Percentiles rank a stretch among this genome's conserved stretches.
Evolutionary conservation across 1,140 invertebrate genomes (phyloP).

Genomic region (Reticulitermes speratus): DNA sequence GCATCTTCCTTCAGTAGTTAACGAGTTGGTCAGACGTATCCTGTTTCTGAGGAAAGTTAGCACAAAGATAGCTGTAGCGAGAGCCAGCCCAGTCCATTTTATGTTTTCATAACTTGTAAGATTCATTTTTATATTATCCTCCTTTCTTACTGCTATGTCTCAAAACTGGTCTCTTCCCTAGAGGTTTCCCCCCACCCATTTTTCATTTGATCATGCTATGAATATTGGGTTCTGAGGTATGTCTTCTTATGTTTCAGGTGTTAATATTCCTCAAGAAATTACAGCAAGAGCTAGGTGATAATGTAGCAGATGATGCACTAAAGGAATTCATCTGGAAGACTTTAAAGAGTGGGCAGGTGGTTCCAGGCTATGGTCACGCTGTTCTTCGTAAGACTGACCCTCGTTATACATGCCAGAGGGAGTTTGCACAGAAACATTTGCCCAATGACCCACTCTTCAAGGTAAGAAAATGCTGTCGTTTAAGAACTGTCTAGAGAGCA

Average conservation of each 20-base stretch:
- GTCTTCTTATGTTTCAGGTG: conserved; percentile 53
- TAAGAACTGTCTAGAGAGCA: too few relatives aligned
- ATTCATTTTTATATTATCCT: not conserved
- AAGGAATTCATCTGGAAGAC: conserved; percentile 95
- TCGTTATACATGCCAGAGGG: conserved; percentile 85
- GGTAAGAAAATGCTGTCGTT: conserved; percentile 45
- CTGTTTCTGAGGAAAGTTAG: too few relatives aligned
- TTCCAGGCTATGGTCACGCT: conserved; percentile 96
- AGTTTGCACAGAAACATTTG: conserved; percentile 92
- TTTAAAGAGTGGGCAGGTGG: conserved; percentile 91
- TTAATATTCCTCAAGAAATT: conserved; percentile 83
- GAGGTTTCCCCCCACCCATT: too few relatives aligned
- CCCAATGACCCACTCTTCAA: conserved; percentile 91
- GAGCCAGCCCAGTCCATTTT: too few relatives aligned
- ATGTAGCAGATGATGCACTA: conserved; percentile 81
- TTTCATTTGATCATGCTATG: too few relatives aligned
- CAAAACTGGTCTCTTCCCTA: not conserved
- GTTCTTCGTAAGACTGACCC: conserved; percentile 96
- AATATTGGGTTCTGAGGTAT: not conserved
- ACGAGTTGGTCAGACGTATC: too few relatives aligned
- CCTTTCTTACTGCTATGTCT: not conserved
- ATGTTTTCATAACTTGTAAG: not conserved
- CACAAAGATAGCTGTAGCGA: too few relatives aligned
- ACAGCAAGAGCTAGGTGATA: conserved; percentile 73
- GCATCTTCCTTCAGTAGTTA: too few relatives aligned